phyloP scores from a whole-genome alignment of 2,797 vertebrate species.

The Alectoris magna region DNA sequence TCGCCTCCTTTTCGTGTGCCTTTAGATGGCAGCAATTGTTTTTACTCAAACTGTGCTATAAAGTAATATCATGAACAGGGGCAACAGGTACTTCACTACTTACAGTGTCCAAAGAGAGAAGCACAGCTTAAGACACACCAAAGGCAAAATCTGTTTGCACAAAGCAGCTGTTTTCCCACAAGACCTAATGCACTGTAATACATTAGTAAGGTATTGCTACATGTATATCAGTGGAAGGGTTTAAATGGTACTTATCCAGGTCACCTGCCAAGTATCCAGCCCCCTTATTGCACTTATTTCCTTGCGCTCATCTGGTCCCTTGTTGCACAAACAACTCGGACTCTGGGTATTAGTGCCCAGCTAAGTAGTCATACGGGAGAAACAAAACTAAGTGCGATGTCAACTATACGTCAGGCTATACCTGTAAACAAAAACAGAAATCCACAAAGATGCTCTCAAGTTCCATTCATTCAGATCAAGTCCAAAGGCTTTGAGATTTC shows the following conservation, averaged over 20 bases:
- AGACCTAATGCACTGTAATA: fast-evolving
- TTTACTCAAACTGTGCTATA: neutral
- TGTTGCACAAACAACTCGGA: neutral
- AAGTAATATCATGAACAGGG: neutral
- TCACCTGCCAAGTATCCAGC: fast-evolving
- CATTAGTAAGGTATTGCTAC: fast-evolving
- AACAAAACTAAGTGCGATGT: fast-evolving
- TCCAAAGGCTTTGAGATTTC: neutral
- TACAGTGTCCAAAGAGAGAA: neutral
- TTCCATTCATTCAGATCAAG: fast-evolving
- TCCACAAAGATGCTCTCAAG: neutral
- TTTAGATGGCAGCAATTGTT: neutral
- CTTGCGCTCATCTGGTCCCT: neutral
- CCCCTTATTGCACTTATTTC: fast-evolving
- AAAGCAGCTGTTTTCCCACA: neutral
- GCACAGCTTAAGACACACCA: neutral
- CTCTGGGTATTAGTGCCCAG: neutral
- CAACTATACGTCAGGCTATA: fast-evolving
- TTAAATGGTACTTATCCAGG: neutral
- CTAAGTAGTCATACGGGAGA: neutral
- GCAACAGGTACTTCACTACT: neutral
- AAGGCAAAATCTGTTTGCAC: neutral
- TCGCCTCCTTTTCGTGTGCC: neutral
- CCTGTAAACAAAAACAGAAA: neutral
- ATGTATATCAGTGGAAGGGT: neutral